Percentiles rank a stretch among this genome's conserved stretches.
Conservation (phyloP, 1,140 invertebrate species). For the Dreissena polymorpha region DNA sequence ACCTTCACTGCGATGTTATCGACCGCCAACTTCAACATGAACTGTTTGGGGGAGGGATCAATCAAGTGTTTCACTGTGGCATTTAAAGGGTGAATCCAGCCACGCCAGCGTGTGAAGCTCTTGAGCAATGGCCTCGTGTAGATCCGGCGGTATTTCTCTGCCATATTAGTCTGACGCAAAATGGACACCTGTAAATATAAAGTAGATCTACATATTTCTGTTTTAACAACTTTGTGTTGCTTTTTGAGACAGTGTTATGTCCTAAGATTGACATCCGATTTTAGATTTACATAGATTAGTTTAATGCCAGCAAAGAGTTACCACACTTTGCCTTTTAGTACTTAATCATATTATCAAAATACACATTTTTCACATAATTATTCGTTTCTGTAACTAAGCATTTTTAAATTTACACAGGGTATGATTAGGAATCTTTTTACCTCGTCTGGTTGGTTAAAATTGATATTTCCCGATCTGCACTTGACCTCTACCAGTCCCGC, state of each 20-base stretch:
- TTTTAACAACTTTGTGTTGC: neutral
- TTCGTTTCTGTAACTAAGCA: no score
- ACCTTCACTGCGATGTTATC: constrained; percentile 63
- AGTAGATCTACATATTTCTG: neutral
- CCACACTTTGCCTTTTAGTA: no score
- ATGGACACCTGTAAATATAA: constrained; percentile 82
- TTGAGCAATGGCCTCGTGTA: constrained; percentile 83
- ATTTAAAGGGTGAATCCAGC: constrained; percentile 88
- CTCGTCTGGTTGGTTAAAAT: constrained; percentile 90
- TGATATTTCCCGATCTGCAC: constrained; percentile 89
- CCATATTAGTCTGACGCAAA: constrained; percentile 90
- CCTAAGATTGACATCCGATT: no score
- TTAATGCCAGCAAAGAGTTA: no score
- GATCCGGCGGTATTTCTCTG: constrained; percentile 84
- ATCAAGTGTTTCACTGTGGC: constrained; percentile 48
- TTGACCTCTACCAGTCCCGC: constrained; percentile 94
- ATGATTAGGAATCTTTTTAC: constrained; percentile 67
- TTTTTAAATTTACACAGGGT: no score
- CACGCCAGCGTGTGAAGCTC: constrained; percentile 81
- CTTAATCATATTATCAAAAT: no score
- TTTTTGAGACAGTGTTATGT: no score
- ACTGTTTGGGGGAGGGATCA: constrained; percentile 27
- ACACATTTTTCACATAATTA: no score
- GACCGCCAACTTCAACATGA: constrained; percentile 61
- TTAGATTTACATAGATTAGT: no score